Base-by-base conservation (phyloP, 2,888 invertebrate species). In the Chloroclystis v-ata region DNA sequence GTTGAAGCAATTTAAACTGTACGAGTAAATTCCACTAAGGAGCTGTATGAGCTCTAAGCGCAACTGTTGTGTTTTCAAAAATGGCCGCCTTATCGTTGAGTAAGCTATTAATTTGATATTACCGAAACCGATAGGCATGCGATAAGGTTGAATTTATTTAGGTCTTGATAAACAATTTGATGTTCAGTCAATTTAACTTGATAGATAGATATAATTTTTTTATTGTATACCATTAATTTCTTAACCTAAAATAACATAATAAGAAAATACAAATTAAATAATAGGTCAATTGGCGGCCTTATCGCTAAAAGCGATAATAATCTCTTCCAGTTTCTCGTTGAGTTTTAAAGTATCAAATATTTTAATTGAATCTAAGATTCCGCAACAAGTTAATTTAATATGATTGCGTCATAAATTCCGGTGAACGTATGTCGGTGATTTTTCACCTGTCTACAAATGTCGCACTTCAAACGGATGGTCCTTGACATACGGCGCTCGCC, bases 401-500 rank as follows among this genome's bases (percentile, higher is more conserved):
- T 46, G 28, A 40, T 40, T 43, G 35, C 39, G 29, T 40, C 33
- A 40, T 44, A 39, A 25, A 43, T 39, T 37, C 5, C 10, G 9
- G 13, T 33, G 16, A 52, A 47, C 45, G 49, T 51, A 52, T 41
- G 51, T 28, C 39, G 43, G 47, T 55, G 44, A 48, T 49, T 44
- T 43, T 37, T 53, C 40, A 45, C 45, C 44, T 54, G 50, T 28
- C 48, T 49, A 28, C 43, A 38, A 28, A 32, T 49, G 37, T 41
- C 24, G 30, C 29, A 39, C 38, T 32, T 32, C 43, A 43, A 48
- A 37, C 20, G 47, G 35, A 54, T 20, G 5, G 20, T 53, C 57
- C 57, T 57, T 57, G 53, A 57, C 55, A 55, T 55, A n/a, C 52
- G 30, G 45, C 26, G 44, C 30, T 43, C 14, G 43, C 44, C 35